Evolutionary conservation across 2,888 invertebrate genomes (phyloP).

Genomic region (Villa cingulata): DNA sequence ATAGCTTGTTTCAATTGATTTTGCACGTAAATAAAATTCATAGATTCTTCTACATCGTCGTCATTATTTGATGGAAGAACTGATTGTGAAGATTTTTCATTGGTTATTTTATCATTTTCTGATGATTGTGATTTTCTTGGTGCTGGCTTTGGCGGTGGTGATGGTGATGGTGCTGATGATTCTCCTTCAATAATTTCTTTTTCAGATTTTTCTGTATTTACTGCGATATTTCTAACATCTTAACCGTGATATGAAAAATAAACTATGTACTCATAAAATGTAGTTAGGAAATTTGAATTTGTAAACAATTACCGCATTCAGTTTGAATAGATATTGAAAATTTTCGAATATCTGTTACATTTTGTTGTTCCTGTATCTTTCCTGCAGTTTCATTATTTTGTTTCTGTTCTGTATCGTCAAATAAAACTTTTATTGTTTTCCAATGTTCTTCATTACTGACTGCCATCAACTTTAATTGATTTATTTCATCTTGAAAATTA

Average conservation of each 20-base stretch:
- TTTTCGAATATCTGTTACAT: background rate
- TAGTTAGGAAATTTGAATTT: too few relatives aligned
- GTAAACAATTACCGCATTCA: slow-evolving; percentile 9
- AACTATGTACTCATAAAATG: too few relatives aligned
- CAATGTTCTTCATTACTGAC: slow-evolving; percentile 30
- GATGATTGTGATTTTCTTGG: slow-evolving; percentile 1
- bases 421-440: slow-evolving; percentile 30
- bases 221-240: too few relatives aligned
- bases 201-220: too few relatives aligned
- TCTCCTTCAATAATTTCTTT: background rate
- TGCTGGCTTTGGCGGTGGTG: background rate
- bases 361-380: background rate
- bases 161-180: background rate
- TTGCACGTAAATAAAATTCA: slow-evolving; percentile 13
- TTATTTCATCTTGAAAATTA: slow-evolving; percentile 24
- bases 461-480: slow-evolving; percentile 22
- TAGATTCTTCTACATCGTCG: slow-evolving; percentile 2
- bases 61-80: slow-evolving; percentile 9
- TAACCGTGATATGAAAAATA: too few relatives aligned
- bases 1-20: slow-evolving; percentile 17
- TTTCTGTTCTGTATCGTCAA: slow-evolving; percentile 12
- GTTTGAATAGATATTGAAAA: slow-evolving; percentile 12
- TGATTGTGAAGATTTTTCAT: background rate
- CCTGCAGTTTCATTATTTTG: too few relatives aligned
- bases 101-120: background rate